Evolutionary conservation across 2,888 invertebrate genomes (phyloP).

Genomic region (Agrilus cyanescens): DNA sequence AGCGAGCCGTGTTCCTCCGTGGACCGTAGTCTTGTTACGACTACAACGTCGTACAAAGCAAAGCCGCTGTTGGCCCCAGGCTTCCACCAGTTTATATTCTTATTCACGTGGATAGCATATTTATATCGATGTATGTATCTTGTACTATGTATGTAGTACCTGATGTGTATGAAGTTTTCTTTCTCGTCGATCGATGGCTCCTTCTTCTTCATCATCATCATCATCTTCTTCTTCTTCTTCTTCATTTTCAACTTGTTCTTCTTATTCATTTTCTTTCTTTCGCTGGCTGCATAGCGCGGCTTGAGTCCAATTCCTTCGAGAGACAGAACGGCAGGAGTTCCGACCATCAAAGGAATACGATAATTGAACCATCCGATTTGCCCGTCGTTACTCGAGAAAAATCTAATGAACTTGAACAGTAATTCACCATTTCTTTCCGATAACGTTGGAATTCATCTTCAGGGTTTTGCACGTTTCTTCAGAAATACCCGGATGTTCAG

Average conservation of each 20-base stretch:
- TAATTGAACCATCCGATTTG: too few relatives aligned
- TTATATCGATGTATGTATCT: neutral
- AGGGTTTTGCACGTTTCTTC: too few relatives aligned
- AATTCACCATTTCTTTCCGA: too few relatives aligned
- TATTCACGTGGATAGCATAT: neutral
- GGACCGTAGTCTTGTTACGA: conserved; percentile 3
- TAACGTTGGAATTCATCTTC: too few relatives aligned
- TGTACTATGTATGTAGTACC: neutral
- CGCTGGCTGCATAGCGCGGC: neutral
- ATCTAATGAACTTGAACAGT: too few relatives aligned
- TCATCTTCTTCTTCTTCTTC: conserved; percentile 18
- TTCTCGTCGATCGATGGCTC: conserved; percentile 8
- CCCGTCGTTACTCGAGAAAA: too few relatives aligned
- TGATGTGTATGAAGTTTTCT: too few relatives aligned
- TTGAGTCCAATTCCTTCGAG: too few relatives aligned
- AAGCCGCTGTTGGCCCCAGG: neutral
- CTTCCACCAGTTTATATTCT: neutral
- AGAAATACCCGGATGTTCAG: too few relatives aligned
- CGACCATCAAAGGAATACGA: too few relatives aligned
- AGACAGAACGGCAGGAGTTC: too few relatives aligned
- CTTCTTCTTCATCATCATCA: conserved; percentile 19
- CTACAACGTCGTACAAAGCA: too few relatives aligned
- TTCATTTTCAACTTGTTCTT: conserved; percentile 20
- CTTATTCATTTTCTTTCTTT: conserved; percentile 5
- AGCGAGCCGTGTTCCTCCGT: conserved; percentile 27